Conservation (phyloP, 2,888 invertebrate species). For the Drosophila longiperda region DNA sequence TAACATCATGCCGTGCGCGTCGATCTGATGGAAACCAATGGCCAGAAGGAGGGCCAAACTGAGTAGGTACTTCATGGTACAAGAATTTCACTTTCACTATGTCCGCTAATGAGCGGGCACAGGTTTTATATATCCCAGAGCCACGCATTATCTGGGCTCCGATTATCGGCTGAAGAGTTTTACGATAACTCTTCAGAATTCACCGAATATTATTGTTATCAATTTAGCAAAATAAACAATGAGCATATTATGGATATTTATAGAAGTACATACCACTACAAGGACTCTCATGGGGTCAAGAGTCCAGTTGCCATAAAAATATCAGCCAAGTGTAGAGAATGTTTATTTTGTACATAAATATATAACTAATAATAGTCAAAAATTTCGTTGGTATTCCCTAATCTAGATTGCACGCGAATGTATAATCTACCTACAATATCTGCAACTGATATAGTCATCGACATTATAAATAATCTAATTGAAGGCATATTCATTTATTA, state of each 20-base stretch:
- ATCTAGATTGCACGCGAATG: slow-evolving; percentile 9
- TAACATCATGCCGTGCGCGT: slow-evolving; percentile 86
- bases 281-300: background rate
- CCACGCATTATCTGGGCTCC: slow-evolving; percentile 35
- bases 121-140: slow-evolving; percentile 34
- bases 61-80: slow-evolving; percentile 59
- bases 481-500: slow-evolving; percentile 4
- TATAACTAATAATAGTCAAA: slow-evolving; percentile 5
- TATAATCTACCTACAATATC: slow-evolving; percentile 10
- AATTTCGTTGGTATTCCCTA: slow-evolving; percentile 5
- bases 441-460: slow-evolving; percentile 31
- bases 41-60: slow-evolving; percentile 55
- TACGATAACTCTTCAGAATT: slow-evolving; percentile 54
- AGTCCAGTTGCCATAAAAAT: slow-evolving; percentile 45
- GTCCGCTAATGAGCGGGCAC: slow-evolving; percentile 2
- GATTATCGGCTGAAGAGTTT: slow-evolving; percentile 59
- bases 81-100: slow-evolving; percentile 66
- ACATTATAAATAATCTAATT: slow-evolving; percentile 28
- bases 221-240: slow-evolving; percentile 27
- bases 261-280: background rate
- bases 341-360: slow-evolving; percentile 11
- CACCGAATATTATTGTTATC: slow-evolving; percentile 40
- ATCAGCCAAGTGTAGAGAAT: slow-evolving; percentile 9
- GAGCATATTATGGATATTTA: slow-evolving; percentile 29
- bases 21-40: slow-evolving; percentile 58